These are phyloP conservation scores for Drosophila aff. DNA, from an alignment of 1,140 invertebrate genomes.

Conservation along the genomic window DNA sequence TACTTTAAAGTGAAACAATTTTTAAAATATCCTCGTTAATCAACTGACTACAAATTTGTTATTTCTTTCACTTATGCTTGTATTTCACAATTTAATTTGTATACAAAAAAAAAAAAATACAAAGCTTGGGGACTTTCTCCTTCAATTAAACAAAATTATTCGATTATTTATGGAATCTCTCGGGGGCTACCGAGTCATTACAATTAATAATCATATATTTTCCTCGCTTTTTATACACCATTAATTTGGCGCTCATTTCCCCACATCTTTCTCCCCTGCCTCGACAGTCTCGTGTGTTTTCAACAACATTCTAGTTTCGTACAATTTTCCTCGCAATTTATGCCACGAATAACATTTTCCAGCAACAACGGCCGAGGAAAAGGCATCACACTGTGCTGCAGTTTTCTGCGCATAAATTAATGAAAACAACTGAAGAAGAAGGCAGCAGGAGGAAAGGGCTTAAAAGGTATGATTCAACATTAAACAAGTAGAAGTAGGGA, in stretches of 20 bases:
- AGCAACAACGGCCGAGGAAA: conserved; percentile 37
- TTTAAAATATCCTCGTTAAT: background rate
- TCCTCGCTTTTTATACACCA: conserved; percentile 35
- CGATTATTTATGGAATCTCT: conserved; percentile 30
- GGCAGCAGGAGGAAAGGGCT: conserved; percentile 17
- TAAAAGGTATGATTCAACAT: conserved; percentile 42
- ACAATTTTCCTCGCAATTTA: conserved; percentile 51
- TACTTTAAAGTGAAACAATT: background rate
- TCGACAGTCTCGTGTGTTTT: conserved; percentile 30
- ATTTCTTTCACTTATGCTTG: background rate
- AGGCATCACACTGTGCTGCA: conserved; percentile 70
- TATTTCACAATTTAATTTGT: background rate
- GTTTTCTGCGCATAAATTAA: conserved; percentile 72
- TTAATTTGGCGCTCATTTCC: conserved; percentile 47
- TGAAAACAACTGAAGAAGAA: conserved; percentile 33
- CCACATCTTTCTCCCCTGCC: background rate
- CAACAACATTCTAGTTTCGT: conserved; percentile 34
- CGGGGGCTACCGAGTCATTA: conserved; percentile 7
- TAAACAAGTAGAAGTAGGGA: conserved; percentile 20
- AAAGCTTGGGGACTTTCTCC: conserved; percentile 22
- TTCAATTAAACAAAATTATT: conserved; percentile 25
- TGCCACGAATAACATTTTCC: conserved; percentile 53
- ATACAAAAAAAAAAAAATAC: background rate
- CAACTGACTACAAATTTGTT: background rate
- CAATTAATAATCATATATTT: conserved; percentile 43